Conservation (phyloP, 2,113 vertebrate species). For the Thinocorus orbignyianus region DNA sequence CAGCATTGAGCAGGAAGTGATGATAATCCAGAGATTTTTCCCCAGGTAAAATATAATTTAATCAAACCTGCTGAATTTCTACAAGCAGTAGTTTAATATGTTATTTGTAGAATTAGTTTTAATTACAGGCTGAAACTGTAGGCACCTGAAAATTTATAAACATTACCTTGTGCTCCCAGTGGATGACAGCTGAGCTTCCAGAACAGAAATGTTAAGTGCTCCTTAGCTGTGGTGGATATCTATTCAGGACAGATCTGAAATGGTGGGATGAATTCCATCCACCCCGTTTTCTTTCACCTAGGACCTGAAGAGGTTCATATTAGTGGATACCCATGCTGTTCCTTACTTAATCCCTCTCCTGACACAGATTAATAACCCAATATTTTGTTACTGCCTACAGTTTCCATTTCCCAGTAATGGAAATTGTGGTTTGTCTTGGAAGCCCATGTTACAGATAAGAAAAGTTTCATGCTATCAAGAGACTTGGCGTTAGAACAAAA, state of each 20-base stretch:
- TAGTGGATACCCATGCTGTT: background rate
- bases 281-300: background rate
- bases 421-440: background rate
- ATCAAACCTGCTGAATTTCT: background rate
- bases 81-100: background rate
- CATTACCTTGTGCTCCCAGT: background rate
- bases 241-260: background rate
- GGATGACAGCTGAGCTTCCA: background rate
- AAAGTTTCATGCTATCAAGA: background rate
- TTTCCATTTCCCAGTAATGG: background rate
- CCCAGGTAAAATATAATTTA: background rate
- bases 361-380: accelerated
- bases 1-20: background rate
- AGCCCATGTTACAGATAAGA: accelerated
- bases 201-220: background rate
- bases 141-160: background rate
- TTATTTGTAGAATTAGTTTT: background rate
- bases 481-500: background rate
- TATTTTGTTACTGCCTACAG: background rate
- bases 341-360: background rate
- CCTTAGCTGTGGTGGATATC: background rate
- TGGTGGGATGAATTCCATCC: background rate
- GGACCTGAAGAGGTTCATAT: accelerated
- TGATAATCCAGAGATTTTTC: background rate
- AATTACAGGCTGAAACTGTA: background rate